phyloP scores from a whole-genome alignment of 2,888 invertebrate genomes.

The Pseudoips prasinana region DNA sequence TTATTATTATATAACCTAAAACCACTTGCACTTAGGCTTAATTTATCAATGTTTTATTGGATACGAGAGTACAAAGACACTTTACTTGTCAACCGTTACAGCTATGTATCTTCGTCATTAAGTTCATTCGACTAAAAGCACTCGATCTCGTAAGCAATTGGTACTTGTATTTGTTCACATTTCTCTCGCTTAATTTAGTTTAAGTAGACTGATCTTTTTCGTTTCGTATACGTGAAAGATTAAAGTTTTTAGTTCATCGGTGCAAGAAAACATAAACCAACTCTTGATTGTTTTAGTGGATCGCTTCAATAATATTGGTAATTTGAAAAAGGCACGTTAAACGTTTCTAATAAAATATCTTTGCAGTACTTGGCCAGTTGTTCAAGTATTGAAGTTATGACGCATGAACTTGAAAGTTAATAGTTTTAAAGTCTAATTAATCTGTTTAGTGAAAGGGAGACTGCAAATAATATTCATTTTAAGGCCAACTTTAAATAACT shows the following conservation, averaged over 20 bases:
- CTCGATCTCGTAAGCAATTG: conserved; percentile 48
- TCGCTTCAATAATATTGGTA: conserved; percentile 4
- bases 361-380: too few relatives aligned
- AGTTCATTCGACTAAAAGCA: conserved; percentile 57
- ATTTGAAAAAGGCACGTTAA: background rate
- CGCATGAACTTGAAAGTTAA: too few relatives aligned
- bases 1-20: too few relatives aligned
- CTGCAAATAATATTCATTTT: too few relatives aligned
- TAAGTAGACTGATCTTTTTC: conserved; percentile 43
- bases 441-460: too few relatives aligned
- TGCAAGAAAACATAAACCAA: conserved; percentile 10
- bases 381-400: too few relatives aligned
- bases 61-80: too few relatives aligned
- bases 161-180: conserved; percentile 46
- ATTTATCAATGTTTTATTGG: too few relatives aligned
- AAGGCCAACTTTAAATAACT: too few relatives aligned
- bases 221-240: conserved; percentile 24
- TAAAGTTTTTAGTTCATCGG: conserved; percentile 23
- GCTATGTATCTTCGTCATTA: conserved; percentile 36
- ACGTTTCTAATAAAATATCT: too few relatives aligned
- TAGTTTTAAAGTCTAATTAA: too few relatives aligned
- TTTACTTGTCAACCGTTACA: conserved; percentile 20
- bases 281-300: conserved; percentile 5
- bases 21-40: too few relatives aligned
- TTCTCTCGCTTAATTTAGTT: conserved; percentile 53